Percentiles rank a stretch among this genome's conserved stretches.
Evolutionary conservation across 2,797 vertebrate species (phyloP).

Genomic region (Ambastaia sidthimunki): DNA sequence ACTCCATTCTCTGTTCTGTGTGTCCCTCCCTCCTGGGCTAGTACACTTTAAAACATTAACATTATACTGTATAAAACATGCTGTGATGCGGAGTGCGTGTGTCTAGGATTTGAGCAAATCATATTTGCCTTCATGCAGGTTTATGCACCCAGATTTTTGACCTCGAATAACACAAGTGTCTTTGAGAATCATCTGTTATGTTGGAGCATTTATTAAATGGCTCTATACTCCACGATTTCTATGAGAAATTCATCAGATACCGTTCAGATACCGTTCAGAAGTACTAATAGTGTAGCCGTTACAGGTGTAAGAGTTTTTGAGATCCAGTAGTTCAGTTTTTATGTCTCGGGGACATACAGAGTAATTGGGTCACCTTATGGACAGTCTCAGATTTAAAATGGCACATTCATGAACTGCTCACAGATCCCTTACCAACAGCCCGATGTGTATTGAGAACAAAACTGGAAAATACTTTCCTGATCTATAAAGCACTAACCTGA

Average conservation of each 20-base stretch:
- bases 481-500: background rate
- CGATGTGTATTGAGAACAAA: background rate
- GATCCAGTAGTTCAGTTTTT: background rate
- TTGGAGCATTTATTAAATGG: too few relatives aligned
- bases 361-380: background rate
- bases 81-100: background rate
- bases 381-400: background rate
- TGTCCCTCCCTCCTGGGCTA: slow-evolving; percentile 14
- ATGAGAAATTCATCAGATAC: too few relatives aligned
- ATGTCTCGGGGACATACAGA: background rate
- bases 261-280: background rate
- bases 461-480: background rate
- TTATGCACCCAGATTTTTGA: background rate
- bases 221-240: too few relatives aligned
- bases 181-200: too few relatives aligned
- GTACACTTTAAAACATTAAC: slow-evolving; percentile 43
- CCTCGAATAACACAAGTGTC: background rate
- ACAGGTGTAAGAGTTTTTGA: background rate
- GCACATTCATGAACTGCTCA: background rate
- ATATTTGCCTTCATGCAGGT: background rate
- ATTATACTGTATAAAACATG: slow-evolving; percentile 35
- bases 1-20: slow-evolving; percentile 6
- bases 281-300: background rate
- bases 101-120: background rate
- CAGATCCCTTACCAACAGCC: background rate